Percentiles rank a stretch among this genome's conserved stretches.
phyloP scores from a whole-genome alignment of 2,113 vertebrate genomes.

The Xiphias gladius region DNA sequence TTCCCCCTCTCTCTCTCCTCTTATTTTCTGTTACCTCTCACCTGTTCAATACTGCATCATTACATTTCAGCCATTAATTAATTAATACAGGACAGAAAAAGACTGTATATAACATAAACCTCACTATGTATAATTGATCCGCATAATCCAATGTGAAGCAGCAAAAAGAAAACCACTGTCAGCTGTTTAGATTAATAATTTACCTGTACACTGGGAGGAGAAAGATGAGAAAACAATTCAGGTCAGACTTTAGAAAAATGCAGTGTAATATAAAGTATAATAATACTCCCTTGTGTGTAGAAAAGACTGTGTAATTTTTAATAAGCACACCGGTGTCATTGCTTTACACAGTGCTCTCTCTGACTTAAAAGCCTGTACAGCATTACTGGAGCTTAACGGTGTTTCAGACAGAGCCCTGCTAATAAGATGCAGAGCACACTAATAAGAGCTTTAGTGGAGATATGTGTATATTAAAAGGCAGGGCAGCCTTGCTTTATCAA shows the following conservation, averaged over 20 bases:
- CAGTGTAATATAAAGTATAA: conserved; percentile 22
- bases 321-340: conserved; percentile 43
- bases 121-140: neutral
- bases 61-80: too few species aligned
- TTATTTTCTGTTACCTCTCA: neutral
- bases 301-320: conserved; percentile 50
- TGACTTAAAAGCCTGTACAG: conserved; percentile 48
- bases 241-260: conserved; percentile 19
- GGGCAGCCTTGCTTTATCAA: conserved; percentile 49
- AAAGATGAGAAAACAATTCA: conserved; percentile 4
- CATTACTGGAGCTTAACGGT: conserved; percentile 64
- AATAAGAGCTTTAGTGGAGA: conserved; percentile 67
- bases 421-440: conserved; percentile 63
- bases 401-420: conserved; percentile 40
- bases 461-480: conserved; percentile 54
- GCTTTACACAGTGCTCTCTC: conserved; percentile 24
- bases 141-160: neutral
- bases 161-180: neutral
- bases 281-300: conserved; percentile 41
- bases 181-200: conserved; percentile 32
- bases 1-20: too few species aligned
- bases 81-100: neutral
- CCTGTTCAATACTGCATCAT: neutral
- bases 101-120: neutral
- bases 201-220: conserved; percentile 11